Evolutionary conservation across 2,113 vertebrate genomes (phyloP).

Genomic region (Asarcornis scutulata): DNA sequence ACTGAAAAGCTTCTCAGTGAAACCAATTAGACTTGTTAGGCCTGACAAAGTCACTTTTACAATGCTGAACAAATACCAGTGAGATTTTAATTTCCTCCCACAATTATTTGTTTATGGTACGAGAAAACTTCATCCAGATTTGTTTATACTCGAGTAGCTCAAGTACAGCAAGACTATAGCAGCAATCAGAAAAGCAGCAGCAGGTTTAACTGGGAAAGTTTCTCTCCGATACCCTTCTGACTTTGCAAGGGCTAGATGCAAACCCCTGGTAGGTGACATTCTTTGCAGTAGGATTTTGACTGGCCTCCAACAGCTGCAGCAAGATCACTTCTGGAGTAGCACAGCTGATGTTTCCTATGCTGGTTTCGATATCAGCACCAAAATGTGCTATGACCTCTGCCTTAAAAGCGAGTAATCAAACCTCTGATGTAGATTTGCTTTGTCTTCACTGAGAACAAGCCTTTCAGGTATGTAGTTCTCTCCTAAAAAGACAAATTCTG

Average conservation of each 20-base stretch:
- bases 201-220: background rate
- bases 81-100: constrained; percentile 5
- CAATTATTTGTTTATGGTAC: background rate
- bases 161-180: background rate
- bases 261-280: background rate
- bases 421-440: background rate
- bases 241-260: background rate
- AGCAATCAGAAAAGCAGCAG: background rate
- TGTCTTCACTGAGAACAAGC: background rate
- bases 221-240: background rate
- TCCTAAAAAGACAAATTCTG: background rate
- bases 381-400: too few relatives aligned
- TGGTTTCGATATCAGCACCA: background rate
- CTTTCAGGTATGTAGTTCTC: background rate
- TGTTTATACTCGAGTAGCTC: background rate
- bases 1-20: constrained; percentile 20
- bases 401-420: background rate
- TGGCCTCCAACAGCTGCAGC: background rate
- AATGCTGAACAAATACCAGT: background rate
- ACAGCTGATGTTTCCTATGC: background rate
- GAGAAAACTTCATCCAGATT: background rate
- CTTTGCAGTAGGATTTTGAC: background rate
- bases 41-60: background rate
- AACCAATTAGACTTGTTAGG: constrained; percentile 19
- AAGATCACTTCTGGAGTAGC: background rate